Evolutionary conservation across 1,140 invertebrate species (phyloP).

Genomic region (Anoplophora glabripennis): DNA sequence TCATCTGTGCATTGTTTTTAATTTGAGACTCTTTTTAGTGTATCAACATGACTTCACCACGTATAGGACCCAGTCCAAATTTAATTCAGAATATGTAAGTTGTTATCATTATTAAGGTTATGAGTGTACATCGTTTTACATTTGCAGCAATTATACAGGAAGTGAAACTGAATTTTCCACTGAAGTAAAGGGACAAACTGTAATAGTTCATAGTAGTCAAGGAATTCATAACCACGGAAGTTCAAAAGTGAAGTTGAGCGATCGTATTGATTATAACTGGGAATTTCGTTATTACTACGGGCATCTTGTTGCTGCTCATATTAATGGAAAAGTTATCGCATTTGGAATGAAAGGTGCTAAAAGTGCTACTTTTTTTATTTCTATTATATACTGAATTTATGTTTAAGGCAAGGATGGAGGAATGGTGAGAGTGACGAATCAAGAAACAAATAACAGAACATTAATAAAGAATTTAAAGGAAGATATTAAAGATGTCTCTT

Average conservation of each 20-base stretch:
- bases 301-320: conserved; percentile 84
- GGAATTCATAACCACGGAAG: conserved; percentile 71
- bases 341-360: conserved; percentile 82
- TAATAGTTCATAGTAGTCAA: conserved; percentile 67
- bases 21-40: too few species aligned
- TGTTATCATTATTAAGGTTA: background rate
- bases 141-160: conserved; percentile 64
- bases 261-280: conserved; percentile 91
- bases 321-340: conserved; percentile 79
- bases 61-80: conserved; percentile 2
- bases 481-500: conserved; percentile 82
- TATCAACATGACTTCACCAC: background rate
- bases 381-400: conserved; percentile 24
- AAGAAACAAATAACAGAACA: conserved; percentile 67
- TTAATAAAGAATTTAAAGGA: conserved; percentile 85
- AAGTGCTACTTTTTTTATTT: conserved; percentile 1
- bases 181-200: conserved; percentile 65
- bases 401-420: conserved; percentile 66
- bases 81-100: conserved; percentile 16
- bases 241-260: conserved; percentile 87
- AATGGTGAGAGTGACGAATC: conserved; percentile 78
- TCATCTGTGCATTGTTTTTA: too few species aligned
- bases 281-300: conserved; percentile 82
- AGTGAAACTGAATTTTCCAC: conserved; percentile 68
- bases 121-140: background rate